Conservation (phyloP, 2,888 invertebrate genomes). For the Pterostichus niger region DNA sequence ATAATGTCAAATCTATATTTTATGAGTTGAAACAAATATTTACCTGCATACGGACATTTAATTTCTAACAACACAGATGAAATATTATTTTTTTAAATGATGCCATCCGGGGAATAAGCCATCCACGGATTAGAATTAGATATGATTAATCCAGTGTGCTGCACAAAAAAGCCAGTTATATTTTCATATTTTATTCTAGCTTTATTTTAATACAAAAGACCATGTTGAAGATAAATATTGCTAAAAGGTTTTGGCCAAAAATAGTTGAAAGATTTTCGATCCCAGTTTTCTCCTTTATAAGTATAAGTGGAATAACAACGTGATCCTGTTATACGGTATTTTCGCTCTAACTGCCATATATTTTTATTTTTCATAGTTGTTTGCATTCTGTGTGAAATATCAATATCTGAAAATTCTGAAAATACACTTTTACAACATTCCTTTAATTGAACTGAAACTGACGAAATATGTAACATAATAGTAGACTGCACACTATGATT, state of each 20-base stretch:
- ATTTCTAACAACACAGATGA: conserved; percentile 53
- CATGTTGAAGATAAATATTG: conserved; percentile 10
- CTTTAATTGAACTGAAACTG: too few relatives aligned
- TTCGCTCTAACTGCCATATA: background rate
- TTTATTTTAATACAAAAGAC: conserved; percentile 7
- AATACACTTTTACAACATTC: too few relatives aligned
- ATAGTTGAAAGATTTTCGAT: conserved; percentile 7
- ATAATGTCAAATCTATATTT: too few relatives aligned
- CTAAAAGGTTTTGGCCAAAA: conserved; percentile 35
- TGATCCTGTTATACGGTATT: background rate
- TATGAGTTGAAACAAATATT: too few relatives aligned
- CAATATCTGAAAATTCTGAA: too few relatives aligned
- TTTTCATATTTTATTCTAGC: background rate
- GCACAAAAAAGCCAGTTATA: too few relatives aligned
- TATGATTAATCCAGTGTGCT: too few relatives aligned
- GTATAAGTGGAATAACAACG: background rate
- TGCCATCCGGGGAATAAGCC: background rate
- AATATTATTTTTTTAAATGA: conserved; percentile 29
- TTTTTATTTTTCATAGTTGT: too few relatives aligned
- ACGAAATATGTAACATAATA: too few relatives aligned
- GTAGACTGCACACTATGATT: too few relatives aligned
- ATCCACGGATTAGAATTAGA: too few relatives aligned
- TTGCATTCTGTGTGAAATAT: too few relatives aligned
- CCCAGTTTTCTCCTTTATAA: conserved; percentile 13
- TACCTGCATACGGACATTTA: conserved; percentile 55